Evolutionary conservation across 2,113 vertebrate species (phyloP).

Genomic region (Platichthys stellatus): DNA sequence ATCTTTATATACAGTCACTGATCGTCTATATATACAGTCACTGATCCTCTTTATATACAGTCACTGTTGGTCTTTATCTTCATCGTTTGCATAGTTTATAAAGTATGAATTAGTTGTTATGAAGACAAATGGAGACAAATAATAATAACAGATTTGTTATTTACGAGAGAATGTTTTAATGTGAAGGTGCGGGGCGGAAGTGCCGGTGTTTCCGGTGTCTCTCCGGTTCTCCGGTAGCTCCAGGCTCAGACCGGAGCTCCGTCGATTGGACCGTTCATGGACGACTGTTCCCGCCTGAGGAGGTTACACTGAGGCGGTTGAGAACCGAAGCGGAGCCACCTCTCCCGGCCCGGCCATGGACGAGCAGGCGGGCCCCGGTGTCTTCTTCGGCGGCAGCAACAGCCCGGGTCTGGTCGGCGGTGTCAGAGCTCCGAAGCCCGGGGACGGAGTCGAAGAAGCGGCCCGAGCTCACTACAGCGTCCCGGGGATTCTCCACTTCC

Average conservation of each 20-base stretch:
- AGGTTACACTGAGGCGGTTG: conserved; percentile 20
- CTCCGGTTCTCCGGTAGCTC: conserved; percentile 24
- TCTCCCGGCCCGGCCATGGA: conserved; percentile 88
- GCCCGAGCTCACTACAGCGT: conserved; percentile 92
- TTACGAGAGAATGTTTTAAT: conserved; percentile 4
- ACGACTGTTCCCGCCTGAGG: background rate
- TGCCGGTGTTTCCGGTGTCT: too few relatives aligned
- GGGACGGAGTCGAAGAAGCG: conserved; percentile 75
- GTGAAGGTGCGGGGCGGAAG: conserved; percentile 41
- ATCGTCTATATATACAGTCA: too few relatives aligned
- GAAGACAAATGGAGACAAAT: too few relatives aligned
- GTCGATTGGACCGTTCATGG: conserved; percentile 24
- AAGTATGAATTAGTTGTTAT: too few relatives aligned
- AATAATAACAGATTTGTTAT: too few relatives aligned
- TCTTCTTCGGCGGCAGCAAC: conserved; percentile 87
- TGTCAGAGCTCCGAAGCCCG: conserved; percentile 76
- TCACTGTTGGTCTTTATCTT: too few relatives aligned
- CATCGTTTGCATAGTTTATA: too few relatives aligned
- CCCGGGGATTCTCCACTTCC: conserved; percentile 94
- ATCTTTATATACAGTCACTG: too few relatives aligned
- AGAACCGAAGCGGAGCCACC: conserved; percentile 33
- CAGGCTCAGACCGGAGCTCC: background rate
- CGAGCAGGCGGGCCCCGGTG: conserved; percentile 94
- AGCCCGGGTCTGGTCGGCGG: conserved; percentile 79
- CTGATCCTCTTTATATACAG: too few relatives aligned